Evolutionary conservation across 2,113 vertebrate genomes (phyloP), one percentile per base, ranked within the genome.

Genomic region (Amblyopsis rosae): DNA sequence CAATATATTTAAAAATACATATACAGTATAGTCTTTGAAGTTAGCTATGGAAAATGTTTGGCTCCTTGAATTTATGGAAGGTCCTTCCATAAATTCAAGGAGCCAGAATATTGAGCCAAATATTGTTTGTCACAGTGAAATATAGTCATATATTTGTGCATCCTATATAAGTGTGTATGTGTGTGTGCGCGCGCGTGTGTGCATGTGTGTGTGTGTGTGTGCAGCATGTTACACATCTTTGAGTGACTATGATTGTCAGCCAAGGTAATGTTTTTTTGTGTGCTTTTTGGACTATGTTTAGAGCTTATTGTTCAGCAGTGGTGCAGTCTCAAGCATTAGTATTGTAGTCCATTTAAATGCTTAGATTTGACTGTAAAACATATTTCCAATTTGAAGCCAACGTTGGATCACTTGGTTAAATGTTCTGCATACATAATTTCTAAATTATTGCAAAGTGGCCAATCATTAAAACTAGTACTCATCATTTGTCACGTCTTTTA

Each of bases 171-270:
- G 59, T 68, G 47, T 62, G 59, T 63, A 62, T 67, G 53, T 54
- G 17, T 69, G 57, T 51, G 59, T 67, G 59, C 81, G 75, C 71
- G 33, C 46, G 62, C 64, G 54, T 47, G 33, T 81, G 62, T 62
- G 49, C 62, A 16, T 26, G n/a, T 57, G 51, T 63, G 53, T 62
- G 32, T 54, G 49, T 1, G 50, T 45, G 61, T 67, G 65, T 71
- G 48, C 56, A 50, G 62, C 7, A 47, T 82, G 79, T 85, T 82
- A 82, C 79, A 87, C 69, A 68, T 58, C 59, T 73, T 79, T 56
- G 61, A 68, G 66, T 61, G 69, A 59, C 68, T 65, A 65, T 63
- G 77, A 76, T 64, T 50, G 71, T 67, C 67, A 12, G 65, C 35
- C 35, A 65, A 1, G 35, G 64, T n/a, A 64, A 67, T 65, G 19